Evolutionary conservation across 2,888 invertebrate species (phyloP).

Genomic region (Portevinia maculata): DNA sequence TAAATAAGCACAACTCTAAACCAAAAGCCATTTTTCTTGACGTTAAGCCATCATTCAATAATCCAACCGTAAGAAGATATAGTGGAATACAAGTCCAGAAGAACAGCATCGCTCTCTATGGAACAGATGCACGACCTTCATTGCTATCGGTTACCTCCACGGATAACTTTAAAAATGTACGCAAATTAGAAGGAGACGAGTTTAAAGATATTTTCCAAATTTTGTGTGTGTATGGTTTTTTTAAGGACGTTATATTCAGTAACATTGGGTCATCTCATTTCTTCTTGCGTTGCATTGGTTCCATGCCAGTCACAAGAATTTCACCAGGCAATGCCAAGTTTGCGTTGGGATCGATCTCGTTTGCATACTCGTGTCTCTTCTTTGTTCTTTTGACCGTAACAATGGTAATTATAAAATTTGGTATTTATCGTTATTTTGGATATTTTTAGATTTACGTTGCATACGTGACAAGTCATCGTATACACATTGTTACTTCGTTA

Average conservation of each 20-base stretch:
- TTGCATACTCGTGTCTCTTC: constrained; percentile 85
- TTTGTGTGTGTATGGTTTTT: not conserved
- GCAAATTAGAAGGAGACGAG: constrained; percentile 54
- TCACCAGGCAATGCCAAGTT: constrained; percentile 84
- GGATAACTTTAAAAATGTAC: constrained; percentile 77
- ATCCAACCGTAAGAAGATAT: constrained; percentile 78
- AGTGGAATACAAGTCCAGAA: constrained; percentile 78
- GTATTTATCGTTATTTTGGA: not conserved
- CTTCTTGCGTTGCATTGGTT: constrained; percentile 85
- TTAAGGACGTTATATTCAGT: constrained; percentile 82
- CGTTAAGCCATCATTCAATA: constrained; percentile 79
- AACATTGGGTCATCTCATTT: constrained; percentile 83
- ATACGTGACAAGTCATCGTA: constrained; percentile 86
- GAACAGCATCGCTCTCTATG: constrained; percentile 77
- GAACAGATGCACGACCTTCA: constrained; percentile 77
- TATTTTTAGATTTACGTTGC: constrained; percentile 83
- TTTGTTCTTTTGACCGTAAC: constrained; percentile 83
- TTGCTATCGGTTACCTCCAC: constrained; percentile 77
- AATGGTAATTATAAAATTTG: not conserved
- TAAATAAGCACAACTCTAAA: constrained; percentile 77
- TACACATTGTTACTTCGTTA: constrained; percentile 85
- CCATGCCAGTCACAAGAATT: constrained; percentile 85
- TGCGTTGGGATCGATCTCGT: constrained; percentile 84
- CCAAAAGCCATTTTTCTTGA: constrained; percentile 80
- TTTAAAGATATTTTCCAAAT: constrained; percentile 2